Percentiles rank a stretch among this genome's conserved stretches.
Conservation (phyloP, 1,140 invertebrate genomes). For the Drosophila quadrilineata region DNA sequence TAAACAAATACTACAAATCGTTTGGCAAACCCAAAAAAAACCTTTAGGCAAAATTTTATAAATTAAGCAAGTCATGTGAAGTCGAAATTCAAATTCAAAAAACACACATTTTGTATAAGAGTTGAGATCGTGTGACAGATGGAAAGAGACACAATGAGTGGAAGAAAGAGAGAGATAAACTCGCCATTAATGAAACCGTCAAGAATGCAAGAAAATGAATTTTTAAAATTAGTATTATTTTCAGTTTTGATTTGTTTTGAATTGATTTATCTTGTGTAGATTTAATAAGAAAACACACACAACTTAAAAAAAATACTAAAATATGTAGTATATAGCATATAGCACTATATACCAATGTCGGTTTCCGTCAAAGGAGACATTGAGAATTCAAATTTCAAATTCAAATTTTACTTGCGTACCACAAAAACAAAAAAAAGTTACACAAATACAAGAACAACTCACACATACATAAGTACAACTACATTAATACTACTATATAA, state of each 20-base stretch:
- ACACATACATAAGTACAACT: slow-evolving; percentile 52
- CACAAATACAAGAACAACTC: slow-evolving; percentile 36
- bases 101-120: slow-evolving; percentile 31
- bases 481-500: slow-evolving; percentile 50
- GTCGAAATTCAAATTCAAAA: slow-evolving; percentile 73
- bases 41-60: slow-evolving; percentile 78
- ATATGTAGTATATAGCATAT: too few relatives aligned
- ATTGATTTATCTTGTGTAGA: slow-evolving; percentile 31
- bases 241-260: slow-evolving; percentile 47
- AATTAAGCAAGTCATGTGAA: slow-evolving; percentile 49
- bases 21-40: slow-evolving; percentile 62
- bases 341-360: too few relatives aligned
- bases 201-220: slow-evolving; percentile 13
- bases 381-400: neutral
- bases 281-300: slow-evolving; percentile 19
- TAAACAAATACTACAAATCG: slow-evolving; percentile 67
- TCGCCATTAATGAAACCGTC: slow-evolving; percentile 22
- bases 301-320: slow-evolving; percentile 1
- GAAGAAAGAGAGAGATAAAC: slow-evolving; percentile 9
- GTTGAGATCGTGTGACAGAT: too few relatives aligned
- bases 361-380: too few relatives aligned
- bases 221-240: slow-evolving; percentile 26
- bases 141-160: too few relatives aligned
- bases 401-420: slow-evolving; percentile 51
- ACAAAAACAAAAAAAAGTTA: slow-evolving; percentile 8